phyloP scores from a whole-genome alignment of 30 jellyfish, hydroid and myxozoan species.

The Catostylus mosaicus region DNA sequence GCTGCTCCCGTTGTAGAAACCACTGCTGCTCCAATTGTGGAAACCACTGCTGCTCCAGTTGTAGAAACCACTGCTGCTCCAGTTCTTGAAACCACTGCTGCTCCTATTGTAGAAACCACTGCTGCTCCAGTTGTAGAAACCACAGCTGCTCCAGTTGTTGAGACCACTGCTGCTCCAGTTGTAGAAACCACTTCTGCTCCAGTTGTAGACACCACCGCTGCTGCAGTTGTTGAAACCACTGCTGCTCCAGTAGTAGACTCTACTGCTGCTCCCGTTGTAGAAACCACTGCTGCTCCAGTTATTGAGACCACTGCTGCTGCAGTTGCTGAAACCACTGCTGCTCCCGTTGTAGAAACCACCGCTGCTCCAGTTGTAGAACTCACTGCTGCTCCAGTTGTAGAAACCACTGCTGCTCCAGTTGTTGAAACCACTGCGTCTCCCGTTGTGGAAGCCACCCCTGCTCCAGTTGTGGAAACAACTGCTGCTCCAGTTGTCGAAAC shows the following conservation, averaged over 20 bases:
- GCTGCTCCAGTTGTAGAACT: conserved; percentile 49
- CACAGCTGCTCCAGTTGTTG: conserved; percentile 48
- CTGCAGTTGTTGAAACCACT: conserved; percentile 14
- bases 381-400: conserved; percentile 47
- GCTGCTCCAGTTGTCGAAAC: conserved; percentile 48
- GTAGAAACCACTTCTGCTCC: conserved; percentile 38
- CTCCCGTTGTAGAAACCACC: conserved; percentile 30
- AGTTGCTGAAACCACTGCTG: conserved; percentile 27
- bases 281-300: conserved; percentile 20
- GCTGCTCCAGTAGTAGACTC: conserved; percentile 27
- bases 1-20: conserved; percentile 17
- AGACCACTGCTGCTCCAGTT: conserved; percentile 53
- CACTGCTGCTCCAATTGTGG: conserved; percentile 29
- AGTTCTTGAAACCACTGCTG: conserved; percentile 34
- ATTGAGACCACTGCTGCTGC: conserved; percentile 24
- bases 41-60: conserved; percentile 39
- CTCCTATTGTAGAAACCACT: conserved; percentile 11
- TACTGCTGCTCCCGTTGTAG: conserved; percentile 43
- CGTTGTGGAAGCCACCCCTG: conserved; percentile 38
- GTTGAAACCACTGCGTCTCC: conserved; percentile 48
- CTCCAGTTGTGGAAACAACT: conserved; percentile 10
- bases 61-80: conserved; percentile 56
- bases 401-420: conserved; percentile 47
- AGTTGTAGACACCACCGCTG: not conserved
- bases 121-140: conserved; percentile 26